Percentiles rank a stretch among this genome's conserved stretches.
phyloP scores from a whole-genome alignment of 2,113 vertebrate species.

The Butorides virescens region DNA sequence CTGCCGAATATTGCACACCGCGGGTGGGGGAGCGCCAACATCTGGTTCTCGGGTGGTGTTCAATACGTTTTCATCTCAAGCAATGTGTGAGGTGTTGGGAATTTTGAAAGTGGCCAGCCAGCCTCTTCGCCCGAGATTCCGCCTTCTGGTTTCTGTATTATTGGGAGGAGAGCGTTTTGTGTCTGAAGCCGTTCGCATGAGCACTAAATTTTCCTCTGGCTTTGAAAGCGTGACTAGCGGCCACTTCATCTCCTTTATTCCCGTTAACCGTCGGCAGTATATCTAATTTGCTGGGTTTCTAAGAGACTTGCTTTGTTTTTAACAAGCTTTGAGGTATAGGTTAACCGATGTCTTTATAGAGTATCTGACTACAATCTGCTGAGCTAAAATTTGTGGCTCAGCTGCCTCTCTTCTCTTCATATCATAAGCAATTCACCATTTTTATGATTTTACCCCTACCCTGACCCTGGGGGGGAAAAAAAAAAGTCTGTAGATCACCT shows the following conservation, averaged over 20 bases:
- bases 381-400: slow-evolving; percentile 15
- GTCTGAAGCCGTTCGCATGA: neutral
- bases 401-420: neutral
- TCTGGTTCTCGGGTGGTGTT: neutral
- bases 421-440: slow-evolving; percentile 13
- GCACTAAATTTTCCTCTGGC: neutral
- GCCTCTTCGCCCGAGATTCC: neutral
- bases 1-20: neutral
- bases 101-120: neutral
- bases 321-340: slow-evolving; percentile 3
- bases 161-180: neutral
- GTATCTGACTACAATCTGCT: neutral
- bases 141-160: neutral
- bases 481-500: neutral
- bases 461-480: neutral
- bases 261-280: neutral
- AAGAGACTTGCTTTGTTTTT: neutral
- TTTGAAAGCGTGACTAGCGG: neutral
- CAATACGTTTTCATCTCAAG: neutral
- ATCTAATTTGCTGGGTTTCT: slow-evolving; percentile 3
- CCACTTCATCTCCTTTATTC: neutral
- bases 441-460: slow-evolving; percentile 19
- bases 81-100: neutral
- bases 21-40: neutral
- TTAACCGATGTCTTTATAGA: neutral